Percentiles rank a stretch among this genome's conserved stretches.
Conservation (phyloP, 1,140 invertebrate genomes). For the Vollenhovia emeryi region DNA sequence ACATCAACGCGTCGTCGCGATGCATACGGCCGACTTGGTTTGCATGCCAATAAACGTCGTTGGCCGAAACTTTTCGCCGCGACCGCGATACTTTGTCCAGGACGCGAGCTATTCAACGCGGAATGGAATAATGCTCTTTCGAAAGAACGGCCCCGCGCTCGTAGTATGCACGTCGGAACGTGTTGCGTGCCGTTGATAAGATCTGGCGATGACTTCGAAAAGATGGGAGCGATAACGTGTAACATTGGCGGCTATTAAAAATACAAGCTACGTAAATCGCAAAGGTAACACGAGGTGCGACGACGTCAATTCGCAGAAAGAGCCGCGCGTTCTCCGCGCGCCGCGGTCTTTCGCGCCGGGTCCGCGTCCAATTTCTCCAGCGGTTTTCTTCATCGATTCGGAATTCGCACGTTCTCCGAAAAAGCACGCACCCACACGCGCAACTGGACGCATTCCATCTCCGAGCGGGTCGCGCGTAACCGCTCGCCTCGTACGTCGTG, state of each 20-base stretch:
- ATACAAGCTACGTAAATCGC: not conserved
- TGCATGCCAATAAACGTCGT: constrained; percentile 36
- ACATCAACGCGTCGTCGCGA: constrained; percentile 18
- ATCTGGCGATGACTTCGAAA: not conserved
- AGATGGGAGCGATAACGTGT: not conserved
- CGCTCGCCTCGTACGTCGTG: constrained; percentile 55
- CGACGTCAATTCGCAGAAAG: not conserved
- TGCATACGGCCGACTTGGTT: constrained; percentile 16
- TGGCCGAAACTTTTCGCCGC: constrained; percentile 36
- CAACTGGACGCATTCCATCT: constrained; percentile 70
- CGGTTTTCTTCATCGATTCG: constrained; percentile 60
- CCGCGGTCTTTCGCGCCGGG: not conserved
- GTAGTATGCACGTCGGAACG: not conserved
- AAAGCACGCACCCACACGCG: constrained; percentile 47
- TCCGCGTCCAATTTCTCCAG: constrained; percentile 18
- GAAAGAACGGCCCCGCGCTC: constrained; percentile 26
- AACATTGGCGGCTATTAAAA: not conserved
- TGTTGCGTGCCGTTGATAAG: not conserved
- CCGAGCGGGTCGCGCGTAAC: constrained; percentile 65
- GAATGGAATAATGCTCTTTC: constrained; percentile 49
- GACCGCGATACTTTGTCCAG: constrained; percentile 58
- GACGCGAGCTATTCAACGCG: not conserved
- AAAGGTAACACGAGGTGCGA: not conserved
- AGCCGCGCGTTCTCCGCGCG: not conserved
- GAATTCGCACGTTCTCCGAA: constrained; percentile 59